Percentiles rank a stretch among this genome's conserved stretches.
Evolutionary conservation across 2,888 invertebrate species (phyloP).

Genomic region (Stenolophus ochropezus): DNA sequence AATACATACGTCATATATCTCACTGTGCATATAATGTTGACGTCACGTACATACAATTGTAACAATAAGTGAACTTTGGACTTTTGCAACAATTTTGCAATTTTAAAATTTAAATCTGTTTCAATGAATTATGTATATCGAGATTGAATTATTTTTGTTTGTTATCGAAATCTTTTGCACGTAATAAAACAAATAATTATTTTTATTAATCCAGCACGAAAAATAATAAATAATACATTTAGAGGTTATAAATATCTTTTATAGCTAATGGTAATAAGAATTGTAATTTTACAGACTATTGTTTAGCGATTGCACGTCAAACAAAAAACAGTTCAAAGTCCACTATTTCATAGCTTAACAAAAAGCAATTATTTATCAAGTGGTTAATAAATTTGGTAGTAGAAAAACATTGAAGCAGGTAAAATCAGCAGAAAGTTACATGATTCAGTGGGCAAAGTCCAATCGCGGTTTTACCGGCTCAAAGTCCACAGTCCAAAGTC

Average conservation of each 20-base stretch:
- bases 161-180: too few relatives aligned
- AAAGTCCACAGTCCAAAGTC: slow-evolving; percentile 9
- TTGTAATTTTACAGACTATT: neutral
- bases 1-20: neutral
- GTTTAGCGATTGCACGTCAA: neutral
- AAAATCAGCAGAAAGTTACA: slow-evolving; percentile 8
- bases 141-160: too few relatives aligned
- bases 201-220: too few relatives aligned
- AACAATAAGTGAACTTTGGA: neutral
- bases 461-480: neutral
- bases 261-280: neutral
- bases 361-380: neutral
- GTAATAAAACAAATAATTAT: too few relatives aligned
- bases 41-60: neutral
- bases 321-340: neutral
- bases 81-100: neutral
- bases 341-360: neutral
- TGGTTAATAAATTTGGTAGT: neutral
- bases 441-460: slow-evolving; percentile 2
- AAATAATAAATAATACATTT: too few relatives aligned
- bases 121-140: too few relatives aligned
- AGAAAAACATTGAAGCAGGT: neutral
- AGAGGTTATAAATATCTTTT: too few relatives aligned
- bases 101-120: neutral
- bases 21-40: neutral